These are phyloP conservation scores for Idaea aversata DNA, from an alignment of 2,888 invertebrate genomes.

Conservation along the genomic window DNA sequence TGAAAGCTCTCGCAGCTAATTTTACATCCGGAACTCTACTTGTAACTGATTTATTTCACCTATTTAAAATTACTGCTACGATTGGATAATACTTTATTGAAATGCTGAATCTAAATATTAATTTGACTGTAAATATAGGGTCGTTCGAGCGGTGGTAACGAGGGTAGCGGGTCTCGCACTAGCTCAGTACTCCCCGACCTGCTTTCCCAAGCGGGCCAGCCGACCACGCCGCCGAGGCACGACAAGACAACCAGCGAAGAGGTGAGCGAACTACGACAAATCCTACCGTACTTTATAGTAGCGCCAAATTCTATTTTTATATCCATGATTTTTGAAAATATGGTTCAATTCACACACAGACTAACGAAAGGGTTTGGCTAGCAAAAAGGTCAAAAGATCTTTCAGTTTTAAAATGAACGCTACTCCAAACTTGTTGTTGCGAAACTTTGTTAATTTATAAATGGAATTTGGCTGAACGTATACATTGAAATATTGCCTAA, in stretches of 20 bases:
- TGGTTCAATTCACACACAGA: background rate
- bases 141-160: constrained; percentile 70
- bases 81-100: constrained; percentile 33
- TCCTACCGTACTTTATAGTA: background rate
- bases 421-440: background rate
- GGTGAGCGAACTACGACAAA: constrained; percentile 81
- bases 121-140: constrained; percentile 42
- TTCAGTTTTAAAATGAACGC: background rate
- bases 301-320: background rate
- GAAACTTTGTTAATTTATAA: background rate
- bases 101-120: background rate
- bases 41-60: background rate
- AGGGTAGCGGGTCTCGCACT: constrained; percentile 87
- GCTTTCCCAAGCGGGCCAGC: constrained; percentile 92
- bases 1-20: constrained; percentile 9
- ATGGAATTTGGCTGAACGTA: background rate
- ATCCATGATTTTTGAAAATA: background rate
- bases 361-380: background rate
- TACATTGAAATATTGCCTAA: background rate
- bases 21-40: constrained; percentile 4
- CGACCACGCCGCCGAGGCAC: constrained; percentile 92
- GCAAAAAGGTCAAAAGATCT: background rate
- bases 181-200: constrained; percentile 97
- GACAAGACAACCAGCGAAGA: constrained; percentile 98
- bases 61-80: constrained; percentile 42